phyloP scores from a whole-genome alignment of 2,797 vertebrate species.

The Pipistrellus pipistrellus region DNA sequence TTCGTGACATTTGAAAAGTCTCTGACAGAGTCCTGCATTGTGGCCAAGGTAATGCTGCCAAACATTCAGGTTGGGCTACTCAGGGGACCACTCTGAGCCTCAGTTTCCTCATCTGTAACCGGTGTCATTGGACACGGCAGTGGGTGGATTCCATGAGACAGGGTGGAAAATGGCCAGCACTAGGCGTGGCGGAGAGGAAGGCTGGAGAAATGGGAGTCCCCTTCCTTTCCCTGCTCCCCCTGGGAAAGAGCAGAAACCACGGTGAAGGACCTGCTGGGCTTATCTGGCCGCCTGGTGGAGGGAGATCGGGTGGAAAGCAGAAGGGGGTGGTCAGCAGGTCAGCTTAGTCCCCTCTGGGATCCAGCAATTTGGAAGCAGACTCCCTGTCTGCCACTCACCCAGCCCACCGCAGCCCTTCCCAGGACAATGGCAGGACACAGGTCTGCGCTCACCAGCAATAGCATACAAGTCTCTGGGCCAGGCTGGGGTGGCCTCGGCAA shows the following conservation, averaged over 20 bases:
- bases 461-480: not conserved
- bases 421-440: constrained; percentile 71
- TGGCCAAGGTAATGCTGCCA: not conserved
- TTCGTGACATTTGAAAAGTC: not conserved
- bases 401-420: not conserved
- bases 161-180: not conserved
- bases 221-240: constrained; percentile 53
- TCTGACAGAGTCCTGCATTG: not conserved
- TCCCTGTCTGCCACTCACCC: not conserved
- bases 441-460: not conserved
- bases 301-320: constrained; percentile 5
- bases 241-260: constrained; percentile 35
- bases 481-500: not conserved
- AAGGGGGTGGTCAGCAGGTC: not conserved
- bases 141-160: not conserved
- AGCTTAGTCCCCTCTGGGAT: constrained; percentile 8
- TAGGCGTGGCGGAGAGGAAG: not conserved
- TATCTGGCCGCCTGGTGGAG: constrained; percentile 30
- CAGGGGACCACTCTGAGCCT: not conserved
- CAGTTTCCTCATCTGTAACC: not conserved
- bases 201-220: not conserved
- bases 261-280: not conserved
- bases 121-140: not conserved
- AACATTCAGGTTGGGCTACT: not conserved
- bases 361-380: constrained; percentile 49